Conservation (phyloP, 2,113 vertebrate genomes). For the Polypterus senegalus region DNA sequence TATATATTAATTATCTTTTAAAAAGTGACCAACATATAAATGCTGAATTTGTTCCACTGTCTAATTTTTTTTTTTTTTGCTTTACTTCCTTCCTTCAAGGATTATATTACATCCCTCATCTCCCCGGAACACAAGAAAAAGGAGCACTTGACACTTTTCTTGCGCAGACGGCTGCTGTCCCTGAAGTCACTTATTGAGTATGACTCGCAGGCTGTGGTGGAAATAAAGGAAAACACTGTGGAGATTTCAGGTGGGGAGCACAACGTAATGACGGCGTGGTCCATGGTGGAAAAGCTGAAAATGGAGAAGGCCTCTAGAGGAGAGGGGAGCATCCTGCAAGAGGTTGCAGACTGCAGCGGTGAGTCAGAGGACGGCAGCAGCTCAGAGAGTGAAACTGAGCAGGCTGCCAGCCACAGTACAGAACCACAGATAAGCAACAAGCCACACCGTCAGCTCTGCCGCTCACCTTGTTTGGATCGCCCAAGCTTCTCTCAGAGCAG, state of each 20-base stretch:
- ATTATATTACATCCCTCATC: conserved; percentile 44
- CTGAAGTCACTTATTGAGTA: conserved; percentile 35
- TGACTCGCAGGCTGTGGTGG: conserved; percentile 47
- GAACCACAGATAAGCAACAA: conserved; percentile 64
- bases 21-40: too few species aligned
- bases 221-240: conserved; percentile 58
- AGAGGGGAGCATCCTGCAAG: conserved; percentile 54
- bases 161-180: conserved; percentile 32
- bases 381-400: conserved; percentile 81
- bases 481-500: conserved; percentile 93
- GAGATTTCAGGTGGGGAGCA: conserved; percentile 49
- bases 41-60: too few species aligned
- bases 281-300: conserved; percentile 72
- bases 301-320: conserved; percentile 83
- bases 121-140: conserved; percentile 40
- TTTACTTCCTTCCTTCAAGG: conserved; percentile 41
- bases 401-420: conserved; percentile 41
- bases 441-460: conserved; percentile 84
- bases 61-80: conserved; percentile 14
- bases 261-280: conserved; percentile 87
- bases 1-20: too few species aligned
- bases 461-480: conserved; percentile 83
- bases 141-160: conserved; percentile 37
- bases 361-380: conserved; percentile 80
- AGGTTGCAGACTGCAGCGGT: conserved; percentile 52